phyloP scores from a whole-genome alignment of 2,888 invertebrate species.

The Coecobrya sp. region DNA sequence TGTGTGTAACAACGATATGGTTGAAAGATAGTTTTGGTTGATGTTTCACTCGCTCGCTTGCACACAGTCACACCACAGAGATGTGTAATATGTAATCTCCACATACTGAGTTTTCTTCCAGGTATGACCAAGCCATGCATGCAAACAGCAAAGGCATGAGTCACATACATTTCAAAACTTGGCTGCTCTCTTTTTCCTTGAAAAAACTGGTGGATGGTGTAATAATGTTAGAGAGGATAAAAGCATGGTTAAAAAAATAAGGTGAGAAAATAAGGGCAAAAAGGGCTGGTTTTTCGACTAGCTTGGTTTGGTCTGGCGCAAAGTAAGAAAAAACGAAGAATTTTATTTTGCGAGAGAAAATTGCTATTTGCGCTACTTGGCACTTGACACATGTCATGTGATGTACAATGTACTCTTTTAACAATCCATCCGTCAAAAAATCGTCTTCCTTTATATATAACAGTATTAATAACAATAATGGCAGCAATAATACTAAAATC shows the following conservation, averaged over 20 bases:
- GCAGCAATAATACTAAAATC: neutral
- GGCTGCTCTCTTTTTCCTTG: conserved; percentile 15
- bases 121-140: conserved; percentile 17
- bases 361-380: neutral
- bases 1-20: no score
- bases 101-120: conserved; percentile 11
- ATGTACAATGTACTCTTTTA: neutral
- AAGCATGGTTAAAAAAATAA: neutral
- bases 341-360: neutral
- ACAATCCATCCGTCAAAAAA: conserved; percentile 25
- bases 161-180: conserved; percentile 18
- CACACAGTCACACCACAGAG: neutral
- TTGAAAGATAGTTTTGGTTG: neutral
- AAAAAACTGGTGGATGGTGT: conserved; percentile 3
- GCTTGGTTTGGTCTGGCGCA: neutral
- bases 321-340: no score
- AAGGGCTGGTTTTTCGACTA: conserved; percentile 11
- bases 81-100: neutral
- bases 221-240: no score
- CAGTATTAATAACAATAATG: conserved; percentile 8
- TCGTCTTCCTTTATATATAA: neutral
- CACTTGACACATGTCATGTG: conserved; percentile 16
- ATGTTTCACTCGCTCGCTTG: neutral
- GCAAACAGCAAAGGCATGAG: conserved; percentile 25
- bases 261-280: conserved; percentile 35